Conservation (phyloP, 2,113 vertebrate species). For the Sorex fumeus region DNA sequence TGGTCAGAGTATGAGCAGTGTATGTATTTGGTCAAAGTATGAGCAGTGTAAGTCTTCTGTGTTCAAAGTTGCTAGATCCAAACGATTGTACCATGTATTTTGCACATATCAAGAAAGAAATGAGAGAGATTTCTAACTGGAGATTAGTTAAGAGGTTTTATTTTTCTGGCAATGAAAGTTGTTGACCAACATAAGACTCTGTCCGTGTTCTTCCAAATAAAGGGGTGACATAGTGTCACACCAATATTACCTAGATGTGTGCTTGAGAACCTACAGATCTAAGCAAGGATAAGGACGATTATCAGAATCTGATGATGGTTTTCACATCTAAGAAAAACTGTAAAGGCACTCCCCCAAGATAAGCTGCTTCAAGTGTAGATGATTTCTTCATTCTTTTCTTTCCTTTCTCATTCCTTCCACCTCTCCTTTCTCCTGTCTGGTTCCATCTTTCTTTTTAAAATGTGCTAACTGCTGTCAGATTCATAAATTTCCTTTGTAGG, state of each 20-base stretch:
- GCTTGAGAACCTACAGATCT: background rate
- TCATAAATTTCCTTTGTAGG: slow-evolving; percentile 77
- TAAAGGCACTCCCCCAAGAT: slow-evolving; percentile 70
- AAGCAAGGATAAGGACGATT: slow-evolving; percentile 76
- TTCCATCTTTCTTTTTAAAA: slow-evolving; percentile 58
- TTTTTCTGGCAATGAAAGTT: slow-evolving; percentile 57
- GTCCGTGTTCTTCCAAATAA: slow-evolving; percentile 24
- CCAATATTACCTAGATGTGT: background rate
- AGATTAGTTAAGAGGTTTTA: slow-evolving; percentile 66
- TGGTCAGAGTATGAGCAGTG: background rate
- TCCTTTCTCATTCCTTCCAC: background rate
- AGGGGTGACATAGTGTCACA: background rate
- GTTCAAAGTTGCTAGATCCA: slow-evolving; percentile 12
- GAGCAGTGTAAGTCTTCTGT: background rate
- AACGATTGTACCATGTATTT: slow-evolving; percentile 1
- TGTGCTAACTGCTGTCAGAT: slow-evolving; percentile 41
- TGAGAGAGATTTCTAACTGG: background rate
- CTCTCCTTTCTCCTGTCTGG: slow-evolving; percentile 66
- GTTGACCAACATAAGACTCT: background rate
- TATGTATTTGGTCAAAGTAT: background rate
- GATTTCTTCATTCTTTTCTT: slow-evolving; percentile 63
- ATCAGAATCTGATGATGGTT: slow-evolving; percentile 39
- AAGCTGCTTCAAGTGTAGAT: slow-evolving; percentile 78
- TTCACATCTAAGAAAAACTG: slow-evolving; percentile 70
- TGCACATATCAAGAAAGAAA: background rate